Evolutionary conservation across 2,113 vertebrate species (phyloP), one percentile per base, ranked within the genome.

Genomic region (Pitta sordida): DNA sequence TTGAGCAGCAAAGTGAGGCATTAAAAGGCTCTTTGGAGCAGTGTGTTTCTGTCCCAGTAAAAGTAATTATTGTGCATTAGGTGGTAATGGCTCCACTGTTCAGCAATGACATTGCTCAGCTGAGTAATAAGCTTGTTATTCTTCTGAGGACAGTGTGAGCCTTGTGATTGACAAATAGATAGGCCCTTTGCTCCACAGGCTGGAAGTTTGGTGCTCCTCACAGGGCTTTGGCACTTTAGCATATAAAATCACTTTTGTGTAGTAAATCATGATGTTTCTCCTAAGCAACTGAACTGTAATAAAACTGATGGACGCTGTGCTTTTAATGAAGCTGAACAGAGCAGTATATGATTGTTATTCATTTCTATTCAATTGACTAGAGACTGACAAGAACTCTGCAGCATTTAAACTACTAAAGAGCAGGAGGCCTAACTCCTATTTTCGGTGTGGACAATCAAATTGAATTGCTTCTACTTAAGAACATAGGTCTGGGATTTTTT

Each of bases 301-400:
- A 76, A 82, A 92, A 51, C 24, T 68, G 69, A 79, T 79, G 81
- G 89, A 51, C 51, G 23, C 7, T 43, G n/a, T 91, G 27, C 56
- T 94, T 95, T 79, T 67, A 75, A 80, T 62, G 52, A 85, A 77
- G 30, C 67, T 26, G 51, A 83, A 58, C 46, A 82, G 60, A 73
- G 37, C n/a, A 56, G 11, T 14, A 3, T 12, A 30, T 59, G 29
- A 27, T 85, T 84, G 46, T 37, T 75, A 2, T 63, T 93, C 2
- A 48, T 62, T 89, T 94, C 19, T 70, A 1, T 71, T 76, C 37
- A 34, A 3, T 65, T 85, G 49, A 24, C 44, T 65, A 41, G 91
- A 92, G 79, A 86, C 93, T 93, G 87, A 90, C 91, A 89, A 86
- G 80, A 90, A 70, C 80, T n/a, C 11, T 41, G 76, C 70, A 78